Conservation (phyloP, 2,113 vertebrate genomes). For the Pelodiscus sinensis region DNA sequence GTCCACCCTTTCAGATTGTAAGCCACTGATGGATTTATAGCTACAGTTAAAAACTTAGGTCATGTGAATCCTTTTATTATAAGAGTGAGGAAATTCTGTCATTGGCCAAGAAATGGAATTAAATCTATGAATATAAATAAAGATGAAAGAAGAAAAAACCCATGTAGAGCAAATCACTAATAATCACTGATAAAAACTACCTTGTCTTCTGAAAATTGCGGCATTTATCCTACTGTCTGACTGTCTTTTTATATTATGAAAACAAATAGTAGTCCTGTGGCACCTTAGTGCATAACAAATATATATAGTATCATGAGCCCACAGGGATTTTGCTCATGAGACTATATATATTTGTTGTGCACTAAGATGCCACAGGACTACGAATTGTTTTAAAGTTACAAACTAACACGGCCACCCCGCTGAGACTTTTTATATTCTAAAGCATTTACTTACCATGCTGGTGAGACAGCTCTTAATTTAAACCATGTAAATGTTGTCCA, state of each 20-base stretch:
- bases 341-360: no score
- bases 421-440: not conserved
- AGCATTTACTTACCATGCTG: not conserved
- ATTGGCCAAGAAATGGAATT: not conserved
- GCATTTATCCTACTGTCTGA: not conserved
- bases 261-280: no score
- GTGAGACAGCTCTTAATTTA: no score
- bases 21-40: conserved; percentile 20
- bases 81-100: not conserved
- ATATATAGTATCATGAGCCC: no score
- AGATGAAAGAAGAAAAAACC: not conserved
- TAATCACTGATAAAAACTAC: no score
- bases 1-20: conserved; percentile 38
- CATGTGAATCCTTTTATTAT: conserved; percentile 30
- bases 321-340: no score
- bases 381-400: no score
- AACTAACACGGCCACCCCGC: no score
- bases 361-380: no score
- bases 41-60: conserved; percentile 45
- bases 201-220: no score
- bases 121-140: not conserved
- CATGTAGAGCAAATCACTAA: not conserved
- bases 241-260: not conserved
- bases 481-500: not conserved
- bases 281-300: no score